These are phyloP conservation scores for Herpetotheres cachinnans DNA, from an alignment of 2,113 vertebrate genomes.

Conservation along the genomic window DNA sequence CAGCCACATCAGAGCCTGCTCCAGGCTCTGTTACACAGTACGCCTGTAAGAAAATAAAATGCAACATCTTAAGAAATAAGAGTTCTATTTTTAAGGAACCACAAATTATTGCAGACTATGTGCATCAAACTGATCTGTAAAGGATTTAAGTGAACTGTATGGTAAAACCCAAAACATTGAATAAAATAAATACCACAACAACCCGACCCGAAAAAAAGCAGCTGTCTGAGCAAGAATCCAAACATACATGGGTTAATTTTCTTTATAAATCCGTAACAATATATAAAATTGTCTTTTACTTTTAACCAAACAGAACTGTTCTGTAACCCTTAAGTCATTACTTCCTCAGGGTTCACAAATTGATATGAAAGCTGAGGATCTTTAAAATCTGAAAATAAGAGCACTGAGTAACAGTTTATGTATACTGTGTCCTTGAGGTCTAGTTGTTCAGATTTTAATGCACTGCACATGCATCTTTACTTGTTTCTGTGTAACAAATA, in stretches of 20 bases:
- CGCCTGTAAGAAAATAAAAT: constrained; percentile 73
- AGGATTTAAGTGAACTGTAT: not conserved
- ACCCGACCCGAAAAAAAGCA: not conserved
- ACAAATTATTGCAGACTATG: not conserved
- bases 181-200: not conserved
- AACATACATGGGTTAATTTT: not conserved
- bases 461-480: not conserved
- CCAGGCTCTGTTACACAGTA: constrained; percentile 95
- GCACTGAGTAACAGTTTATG: not conserved
- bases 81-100: not conserved
- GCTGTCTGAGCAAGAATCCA: not conserved
- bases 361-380: not conserved
- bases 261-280: not conserved
- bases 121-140: not conserved
- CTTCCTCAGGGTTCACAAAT: not conserved
- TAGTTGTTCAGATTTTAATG: not conserved
- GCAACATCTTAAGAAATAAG: not conserved
- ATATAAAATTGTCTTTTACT: not conserved
- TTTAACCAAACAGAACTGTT: not conserved
- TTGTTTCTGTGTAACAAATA: not conserved
- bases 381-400: not conserved
- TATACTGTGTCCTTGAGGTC: not conserved
- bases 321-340: not conserved
- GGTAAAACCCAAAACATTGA: not conserved
- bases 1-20: constrained; percentile 92